phyloP scores from a whole-genome alignment of 2,113 vertebrate species.

The Macroglossus sobrinus region DNA sequence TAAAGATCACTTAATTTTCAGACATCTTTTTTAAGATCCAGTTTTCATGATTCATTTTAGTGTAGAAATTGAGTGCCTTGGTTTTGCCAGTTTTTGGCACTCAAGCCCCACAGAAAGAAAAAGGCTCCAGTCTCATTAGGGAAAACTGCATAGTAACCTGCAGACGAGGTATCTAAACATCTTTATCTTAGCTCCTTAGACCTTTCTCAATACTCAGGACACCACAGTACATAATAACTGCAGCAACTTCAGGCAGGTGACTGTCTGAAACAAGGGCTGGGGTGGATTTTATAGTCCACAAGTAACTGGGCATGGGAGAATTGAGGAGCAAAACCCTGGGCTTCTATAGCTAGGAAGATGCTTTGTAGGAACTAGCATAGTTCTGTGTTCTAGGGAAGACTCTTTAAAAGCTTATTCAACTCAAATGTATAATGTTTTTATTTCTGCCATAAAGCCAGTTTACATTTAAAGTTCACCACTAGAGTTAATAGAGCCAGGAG shows the following conservation, averaged over 20 bases:
- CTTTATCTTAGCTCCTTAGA: background rate
- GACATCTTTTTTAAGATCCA: background rate
- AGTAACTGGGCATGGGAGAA: background rate
- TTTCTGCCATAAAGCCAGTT: conserved; percentile 43
- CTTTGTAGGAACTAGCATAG: background rate
- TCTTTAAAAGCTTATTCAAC: conserved; percentile 10
- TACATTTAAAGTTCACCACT: conserved; percentile 23
- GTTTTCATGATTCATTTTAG: conserved; percentile 18
- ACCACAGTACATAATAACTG: background rate
- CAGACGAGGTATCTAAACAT: background rate
- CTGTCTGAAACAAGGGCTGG: background rate
- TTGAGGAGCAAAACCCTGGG: background rate
- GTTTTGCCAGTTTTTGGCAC: conserved; percentile 23
- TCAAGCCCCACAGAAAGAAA: background rate
- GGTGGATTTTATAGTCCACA: background rate
- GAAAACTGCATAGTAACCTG: background rate
- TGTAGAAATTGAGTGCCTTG: background rate
- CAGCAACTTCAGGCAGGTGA: background rate
- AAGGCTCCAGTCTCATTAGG: background rate
- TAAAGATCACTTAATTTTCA: background rate
- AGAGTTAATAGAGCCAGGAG: conserved; percentile 39
- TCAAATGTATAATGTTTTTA: conserved; percentile 39
- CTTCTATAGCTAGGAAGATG: background rate
- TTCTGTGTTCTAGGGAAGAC: background rate
- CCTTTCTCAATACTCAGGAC: background rate